These are phyloP conservation scores for Darevskia mixta DNA, from an alignment of 2,797 vertebrate genomes.

Conservation along the genomic window DNA sequence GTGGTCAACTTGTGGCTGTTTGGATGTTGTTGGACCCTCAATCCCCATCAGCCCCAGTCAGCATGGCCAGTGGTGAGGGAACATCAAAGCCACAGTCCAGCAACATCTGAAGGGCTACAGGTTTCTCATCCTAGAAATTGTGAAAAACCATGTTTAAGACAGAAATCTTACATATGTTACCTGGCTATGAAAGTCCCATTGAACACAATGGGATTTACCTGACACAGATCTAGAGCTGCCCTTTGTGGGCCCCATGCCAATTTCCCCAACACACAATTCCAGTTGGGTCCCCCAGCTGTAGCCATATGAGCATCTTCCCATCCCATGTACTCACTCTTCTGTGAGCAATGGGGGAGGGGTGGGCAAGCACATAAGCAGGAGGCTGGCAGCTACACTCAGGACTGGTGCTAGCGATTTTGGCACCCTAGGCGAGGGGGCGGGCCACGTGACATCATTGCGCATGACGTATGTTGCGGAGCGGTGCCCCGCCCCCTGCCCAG, in stretches of 20 bases:
- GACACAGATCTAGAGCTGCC: not conserved
- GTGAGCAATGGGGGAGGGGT: no score
- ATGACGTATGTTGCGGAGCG: no score
- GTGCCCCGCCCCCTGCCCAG: no score
- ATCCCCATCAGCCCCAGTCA: not conserved
- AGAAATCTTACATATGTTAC: not conserved
- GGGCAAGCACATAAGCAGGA: no score
- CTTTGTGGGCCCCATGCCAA: not conserved
- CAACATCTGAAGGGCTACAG: not conserved
- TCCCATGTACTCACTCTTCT: no score
- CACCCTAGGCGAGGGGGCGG: no score
- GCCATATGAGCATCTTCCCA: not conserved
- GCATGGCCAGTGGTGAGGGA: not conserved
- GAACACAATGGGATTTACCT: not conserved
- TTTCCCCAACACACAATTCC: not conserved
- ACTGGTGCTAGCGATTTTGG: no score
- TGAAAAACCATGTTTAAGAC: not conserved
- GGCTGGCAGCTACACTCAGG: no score
- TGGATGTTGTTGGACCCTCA: not conserved
- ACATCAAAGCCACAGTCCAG: not conserved
- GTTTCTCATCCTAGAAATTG: not conserved
- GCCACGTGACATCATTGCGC: no score
- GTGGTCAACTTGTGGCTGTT: not conserved
- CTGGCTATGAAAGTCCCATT: not conserved
- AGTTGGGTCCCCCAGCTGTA: not conserved